A percentile compares a stretch with the other conserved stretches of the same genome.
These are phyloP conservation scores for Monomorium pharaonis DNA, from an alignment of 1,140 invertebrate species.

Conservation along the genomic window DNA sequence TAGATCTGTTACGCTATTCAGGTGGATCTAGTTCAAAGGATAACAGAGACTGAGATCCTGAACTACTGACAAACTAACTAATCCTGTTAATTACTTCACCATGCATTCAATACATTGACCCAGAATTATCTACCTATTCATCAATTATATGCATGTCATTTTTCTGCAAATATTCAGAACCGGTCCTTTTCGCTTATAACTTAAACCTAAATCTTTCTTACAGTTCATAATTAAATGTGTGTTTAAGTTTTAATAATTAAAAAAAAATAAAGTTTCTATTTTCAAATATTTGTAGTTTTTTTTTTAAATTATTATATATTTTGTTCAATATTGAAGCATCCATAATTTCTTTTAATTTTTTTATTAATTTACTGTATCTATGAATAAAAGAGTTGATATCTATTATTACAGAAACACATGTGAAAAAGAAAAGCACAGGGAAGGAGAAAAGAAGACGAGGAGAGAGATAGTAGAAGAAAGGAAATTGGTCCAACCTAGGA, in stretches of 20 bases:
- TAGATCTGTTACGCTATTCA: constrained; percentile 47
- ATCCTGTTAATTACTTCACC: constrained; percentile 47
- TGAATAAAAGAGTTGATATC: not conserved
- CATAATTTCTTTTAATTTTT: not conserved
- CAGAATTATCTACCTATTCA: not conserved
- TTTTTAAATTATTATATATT: not conserved
- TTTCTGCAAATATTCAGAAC: not conserved
- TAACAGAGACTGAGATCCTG: constrained; percentile 41
- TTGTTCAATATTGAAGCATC: not conserved
- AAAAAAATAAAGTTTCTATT: too few relatives aligned
- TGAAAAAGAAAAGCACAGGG: not conserved
- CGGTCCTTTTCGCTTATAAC: too few relatives aligned
- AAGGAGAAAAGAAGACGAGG: not conserved
- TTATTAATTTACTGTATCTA: not conserved
- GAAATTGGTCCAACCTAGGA: constrained; percentile 15
- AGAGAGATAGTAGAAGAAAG: not conserved
- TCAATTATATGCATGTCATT: not conserved
- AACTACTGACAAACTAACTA: constrained; percentile 26
- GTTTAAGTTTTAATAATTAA: not conserved
- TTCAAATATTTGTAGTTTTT: not conserved
- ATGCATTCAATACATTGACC: not conserved
- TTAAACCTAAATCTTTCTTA: too few relatives aligned
- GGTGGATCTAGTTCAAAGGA: constrained; percentile 44
- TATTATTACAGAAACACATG: not conserved
- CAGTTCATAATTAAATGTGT: too few relatives aligned